Conservation (phyloP, 2,888 invertebrate species). For the Lutraria lutraria region DNA sequence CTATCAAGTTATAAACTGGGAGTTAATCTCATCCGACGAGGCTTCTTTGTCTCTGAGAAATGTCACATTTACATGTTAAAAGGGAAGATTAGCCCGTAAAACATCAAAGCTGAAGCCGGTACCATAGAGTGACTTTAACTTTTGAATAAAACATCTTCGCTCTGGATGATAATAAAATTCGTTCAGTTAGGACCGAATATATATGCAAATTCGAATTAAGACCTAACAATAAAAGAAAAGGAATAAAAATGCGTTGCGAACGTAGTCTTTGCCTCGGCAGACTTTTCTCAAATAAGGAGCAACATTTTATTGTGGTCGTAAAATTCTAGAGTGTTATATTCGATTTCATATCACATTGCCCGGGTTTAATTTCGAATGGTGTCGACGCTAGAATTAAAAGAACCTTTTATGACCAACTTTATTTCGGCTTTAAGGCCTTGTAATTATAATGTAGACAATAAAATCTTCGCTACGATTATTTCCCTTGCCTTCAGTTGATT, state of each 20-base stretch:
- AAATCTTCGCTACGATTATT: constrained; percentile 66
- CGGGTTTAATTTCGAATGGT: constrained; percentile 72
- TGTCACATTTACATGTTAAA: constrained; percentile 38
- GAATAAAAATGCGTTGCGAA: constrained; percentile 46
- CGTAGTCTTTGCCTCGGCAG: constrained; percentile 42
- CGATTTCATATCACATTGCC: constrained; percentile 69
- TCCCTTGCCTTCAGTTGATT: constrained; percentile 59
- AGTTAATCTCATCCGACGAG: neutral
- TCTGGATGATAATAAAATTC: constrained; percentile 56
- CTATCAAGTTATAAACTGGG: neutral
- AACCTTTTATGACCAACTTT: constrained; percentile 65
- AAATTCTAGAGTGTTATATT: constrained; percentile 68
- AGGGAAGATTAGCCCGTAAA: constrained; percentile 35
- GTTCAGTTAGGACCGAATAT: constrained; percentile 60
- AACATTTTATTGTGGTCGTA: constrained; percentile 68
- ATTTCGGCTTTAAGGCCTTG: constrained; percentile 69
- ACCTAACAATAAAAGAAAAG: constrained; percentile 56
- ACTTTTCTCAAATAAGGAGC: constrained; percentile 67
- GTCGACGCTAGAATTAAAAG: constrained; percentile 68
- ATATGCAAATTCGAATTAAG: constrained; percentile 71
- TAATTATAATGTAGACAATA: constrained; percentile 73
- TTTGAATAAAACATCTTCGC: constrained; percentile 58
- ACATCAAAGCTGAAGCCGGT: constrained; percentile 56
- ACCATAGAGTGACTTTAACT: constrained; percentile 52
- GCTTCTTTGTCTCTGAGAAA: constrained; percentile 34